These are phyloP conservation scores for Oxyteleia sp. DNA, from an alignment of 2,888 invertebrate genomes.

Conservation along the genomic window DNA sequence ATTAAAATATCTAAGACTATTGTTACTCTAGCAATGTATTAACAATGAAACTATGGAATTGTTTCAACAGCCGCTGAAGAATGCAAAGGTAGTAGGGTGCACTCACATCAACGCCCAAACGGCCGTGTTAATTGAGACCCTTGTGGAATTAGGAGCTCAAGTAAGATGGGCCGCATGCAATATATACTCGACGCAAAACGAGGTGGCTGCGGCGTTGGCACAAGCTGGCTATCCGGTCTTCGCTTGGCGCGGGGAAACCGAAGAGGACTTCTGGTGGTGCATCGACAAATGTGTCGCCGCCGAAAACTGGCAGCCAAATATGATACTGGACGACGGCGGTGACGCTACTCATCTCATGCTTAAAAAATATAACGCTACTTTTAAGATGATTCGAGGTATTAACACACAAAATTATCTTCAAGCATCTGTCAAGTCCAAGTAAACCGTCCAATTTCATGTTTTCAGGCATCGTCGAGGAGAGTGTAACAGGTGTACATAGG, in stretches of 20 bases:
- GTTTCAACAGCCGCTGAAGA: conserved; percentile 95
- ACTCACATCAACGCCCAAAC: conserved; percentile 99
- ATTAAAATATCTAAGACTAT: too few relatives aligned
- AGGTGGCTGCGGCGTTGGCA: conserved; percentile 98
- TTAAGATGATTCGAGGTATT: conserved; percentile 95
- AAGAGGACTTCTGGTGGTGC: conserved; percentile 99
- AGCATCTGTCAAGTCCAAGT: too few relatives aligned
- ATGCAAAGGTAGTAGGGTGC: conserved; percentile 98
- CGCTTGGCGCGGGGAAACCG: conserved; percentile 99
- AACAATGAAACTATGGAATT: too few relatives aligned
- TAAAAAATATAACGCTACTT: conserved; percentile 97
- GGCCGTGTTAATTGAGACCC: conserved; percentile 97
- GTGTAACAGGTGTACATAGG: conserved; percentile 99
- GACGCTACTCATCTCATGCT: conserved; percentile 98
- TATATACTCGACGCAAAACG: conserved; percentile 99
- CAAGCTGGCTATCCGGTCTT: conserved; percentile 96
- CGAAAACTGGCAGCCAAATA: conserved; percentile 98
- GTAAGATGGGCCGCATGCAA: conserved; percentile 99
- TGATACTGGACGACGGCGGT: conserved; percentile 99
- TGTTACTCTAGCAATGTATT: too few relatives aligned
- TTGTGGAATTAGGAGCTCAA: conserved; percentile 95
- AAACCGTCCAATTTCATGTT: conserved; percentile 69
- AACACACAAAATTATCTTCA: too few relatives aligned
- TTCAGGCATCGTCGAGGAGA: conserved; percentile 98
- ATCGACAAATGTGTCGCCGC: conserved; percentile 98